A percentile compares a stretch with the other conserved stretches of the same genome.
Conservation (phyloP, 92 coral and sea anemone species). For the Metridium senile region DNA sequence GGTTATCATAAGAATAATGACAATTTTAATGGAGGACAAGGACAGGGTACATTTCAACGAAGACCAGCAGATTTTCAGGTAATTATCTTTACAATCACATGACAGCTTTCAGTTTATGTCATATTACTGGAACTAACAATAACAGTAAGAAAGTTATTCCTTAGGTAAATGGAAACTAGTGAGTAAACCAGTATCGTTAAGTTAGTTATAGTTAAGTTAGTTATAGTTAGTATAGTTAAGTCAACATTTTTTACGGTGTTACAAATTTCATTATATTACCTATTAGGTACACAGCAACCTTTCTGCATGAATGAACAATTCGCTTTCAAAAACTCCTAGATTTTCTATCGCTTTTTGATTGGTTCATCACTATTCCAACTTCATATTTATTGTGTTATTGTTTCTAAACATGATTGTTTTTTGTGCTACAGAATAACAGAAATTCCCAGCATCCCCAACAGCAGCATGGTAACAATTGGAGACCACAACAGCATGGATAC, state of each 20-base stretch:
- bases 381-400: no score
- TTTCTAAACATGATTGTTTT: neutral
- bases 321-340: no score
- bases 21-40: constrained; percentile 80
- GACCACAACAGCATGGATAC: constrained; percentile 30
- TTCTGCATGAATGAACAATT: no score
- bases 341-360: no score
- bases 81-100: neutral
- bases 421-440: constrained; percentile 15
- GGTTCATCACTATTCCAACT: no score
- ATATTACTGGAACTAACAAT: neutral
- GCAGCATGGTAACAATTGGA: constrained; percentile 49
- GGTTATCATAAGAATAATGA: constrained; percentile 70
- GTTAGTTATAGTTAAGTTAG: no score
- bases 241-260: no score
- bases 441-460: constrained; percentile 33
- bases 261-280: no score
- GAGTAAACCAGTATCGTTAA: no score
- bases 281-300: no score
- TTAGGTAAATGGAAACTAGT: neutral
- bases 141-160: neutral
- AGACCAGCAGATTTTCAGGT: constrained; percentile 77
- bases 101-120: neutral
- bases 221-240: no score
- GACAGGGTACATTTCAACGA: constrained; percentile 55